Conservation (phyloP, 2,113 vertebrate species). For the Epinephelus lanceolatus region DNA sequence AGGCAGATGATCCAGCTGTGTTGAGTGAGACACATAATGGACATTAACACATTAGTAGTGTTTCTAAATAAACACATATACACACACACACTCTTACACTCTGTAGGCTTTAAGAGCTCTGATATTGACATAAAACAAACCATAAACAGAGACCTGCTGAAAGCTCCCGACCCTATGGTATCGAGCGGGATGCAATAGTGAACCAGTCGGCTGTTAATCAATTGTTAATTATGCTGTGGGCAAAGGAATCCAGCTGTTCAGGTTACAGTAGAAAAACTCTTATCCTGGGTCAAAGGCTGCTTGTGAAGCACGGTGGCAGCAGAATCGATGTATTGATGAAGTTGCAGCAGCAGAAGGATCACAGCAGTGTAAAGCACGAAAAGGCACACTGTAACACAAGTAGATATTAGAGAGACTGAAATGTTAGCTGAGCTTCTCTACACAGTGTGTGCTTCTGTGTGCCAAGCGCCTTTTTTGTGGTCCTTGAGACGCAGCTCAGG, state of each 20-base stretch:
- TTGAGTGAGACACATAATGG: conserved; percentile 4
- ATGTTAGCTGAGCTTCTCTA: background rate
- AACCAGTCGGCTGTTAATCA: conserved; percentile 57
- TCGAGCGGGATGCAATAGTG: conserved; percentile 29
- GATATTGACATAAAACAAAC: background rate
- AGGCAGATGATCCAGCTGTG: conserved; percentile 2
- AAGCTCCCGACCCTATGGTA: background rate
- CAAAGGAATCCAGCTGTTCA: conserved; percentile 52
- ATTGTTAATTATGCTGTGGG: conserved; percentile 62
- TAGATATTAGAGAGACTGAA: background rate
- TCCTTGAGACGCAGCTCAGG: conserved; percentile 6
- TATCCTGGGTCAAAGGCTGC: conserved; percentile 58
- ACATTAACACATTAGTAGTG: background rate
- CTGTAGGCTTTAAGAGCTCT: background rate
- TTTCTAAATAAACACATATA: background rate
- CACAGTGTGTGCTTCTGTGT: background rate
- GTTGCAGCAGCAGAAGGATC: conserved; percentile 48
- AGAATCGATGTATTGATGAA: conserved; percentile 50
- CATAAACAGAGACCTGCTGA: background rate
- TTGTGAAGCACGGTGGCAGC: conserved; percentile 22
- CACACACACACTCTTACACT: background rate
- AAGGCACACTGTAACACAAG: background rate
- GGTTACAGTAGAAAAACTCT: conserved; percentile 59
- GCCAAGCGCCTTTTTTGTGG: background rate
- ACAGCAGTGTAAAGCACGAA: background rate